Evolutionary conservation across 2,113 vertebrate species (phyloP).

Genomic region (Melanostigma gelatinosum): DNA sequence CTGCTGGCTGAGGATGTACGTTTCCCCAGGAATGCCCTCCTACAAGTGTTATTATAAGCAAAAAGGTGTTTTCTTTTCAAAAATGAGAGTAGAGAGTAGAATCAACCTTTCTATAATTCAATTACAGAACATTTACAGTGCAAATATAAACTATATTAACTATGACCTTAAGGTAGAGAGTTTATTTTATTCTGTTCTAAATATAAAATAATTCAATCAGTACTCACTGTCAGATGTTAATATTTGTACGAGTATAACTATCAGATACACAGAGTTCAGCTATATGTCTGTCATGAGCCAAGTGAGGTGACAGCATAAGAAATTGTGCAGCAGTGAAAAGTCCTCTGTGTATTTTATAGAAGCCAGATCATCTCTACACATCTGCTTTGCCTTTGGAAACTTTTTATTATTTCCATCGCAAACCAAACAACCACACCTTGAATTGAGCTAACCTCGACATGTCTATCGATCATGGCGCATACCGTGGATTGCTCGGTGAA

Average conservation of each 20-base stretch:
- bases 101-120: neutral
- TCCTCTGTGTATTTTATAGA: conserved; percentile 29
- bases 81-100: neutral
- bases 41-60: neutral
- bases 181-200: neutral
- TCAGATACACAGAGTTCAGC: neutral
- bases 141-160: neutral
- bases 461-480: conserved; percentile 39
- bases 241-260: neutral
- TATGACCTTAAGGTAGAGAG: neutral
- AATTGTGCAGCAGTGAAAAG: neutral
- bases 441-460: conserved; percentile 28
- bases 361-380: conserved; percentile 28
- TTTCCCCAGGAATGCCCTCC: neutral
- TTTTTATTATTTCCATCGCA: conserved; percentile 38
- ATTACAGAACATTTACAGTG: neutral
- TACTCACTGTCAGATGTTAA: neutral
- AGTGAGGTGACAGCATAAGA: neutral
- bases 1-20: neutral
- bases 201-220: neutral
- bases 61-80: neutral
- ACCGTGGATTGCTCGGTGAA: conserved; percentile 27
- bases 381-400: conserved; percentile 28
- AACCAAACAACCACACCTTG: conserved; percentile 28
- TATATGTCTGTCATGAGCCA: neutral